Evolutionary conservation across 2,797 vertebrate species (phyloP).

Genomic region (Denticeps clupeoides): DNA sequence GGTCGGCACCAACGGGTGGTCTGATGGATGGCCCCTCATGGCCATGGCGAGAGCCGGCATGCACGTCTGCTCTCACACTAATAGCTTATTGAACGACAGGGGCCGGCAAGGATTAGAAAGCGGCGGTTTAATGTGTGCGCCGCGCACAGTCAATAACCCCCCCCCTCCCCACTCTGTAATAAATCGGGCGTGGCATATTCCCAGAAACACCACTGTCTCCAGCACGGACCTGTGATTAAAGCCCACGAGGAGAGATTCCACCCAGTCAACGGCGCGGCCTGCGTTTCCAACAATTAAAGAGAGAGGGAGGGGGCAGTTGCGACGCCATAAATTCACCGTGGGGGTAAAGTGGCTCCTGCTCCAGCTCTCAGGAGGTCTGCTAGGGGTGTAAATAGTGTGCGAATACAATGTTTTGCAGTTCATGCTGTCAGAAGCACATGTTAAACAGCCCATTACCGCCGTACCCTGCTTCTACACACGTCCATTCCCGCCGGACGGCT

Average conservation of each 20-base stretch:
- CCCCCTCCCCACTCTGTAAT: slow-evolving; percentile 28
- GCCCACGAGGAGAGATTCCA: slow-evolving; percentile 30
- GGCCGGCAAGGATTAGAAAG: slow-evolving; percentile 57
- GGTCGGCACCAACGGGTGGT: slow-evolving; percentile 8
- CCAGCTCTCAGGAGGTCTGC: no score
- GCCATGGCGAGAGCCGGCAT: slow-evolving; percentile 52
- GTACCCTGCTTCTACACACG: background rate
- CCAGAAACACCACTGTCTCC: slow-evolving; percentile 56
- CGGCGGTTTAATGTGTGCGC: slow-evolving; percentile 47
- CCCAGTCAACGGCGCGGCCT: slow-evolving; percentile 16
- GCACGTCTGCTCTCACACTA: slow-evolving; percentile 55
- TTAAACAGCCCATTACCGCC: background rate
- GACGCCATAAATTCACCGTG: no score
- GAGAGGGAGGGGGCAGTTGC: background rate
- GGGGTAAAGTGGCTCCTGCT: slow-evolving; percentile 5
- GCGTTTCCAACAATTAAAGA: background rate
- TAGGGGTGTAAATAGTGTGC: slow-evolving; percentile 2
- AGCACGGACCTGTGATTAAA: slow-evolving; percentile 51
- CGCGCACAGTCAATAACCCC: slow-evolving; percentile 40
- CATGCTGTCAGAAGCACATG: background rate
- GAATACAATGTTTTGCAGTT: slow-evolving; percentile 2
- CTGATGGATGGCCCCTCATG: slow-evolving; percentile 51
- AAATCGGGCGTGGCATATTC: slow-evolving; percentile 52
- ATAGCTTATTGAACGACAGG: slow-evolving; percentile 62
- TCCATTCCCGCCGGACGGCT: no score